A percentile compares a stretch with the other conserved stretches of the same genome.
Conservation (phyloP, 2,888 invertebrate species). For the Coenonympha arcania region DNA sequence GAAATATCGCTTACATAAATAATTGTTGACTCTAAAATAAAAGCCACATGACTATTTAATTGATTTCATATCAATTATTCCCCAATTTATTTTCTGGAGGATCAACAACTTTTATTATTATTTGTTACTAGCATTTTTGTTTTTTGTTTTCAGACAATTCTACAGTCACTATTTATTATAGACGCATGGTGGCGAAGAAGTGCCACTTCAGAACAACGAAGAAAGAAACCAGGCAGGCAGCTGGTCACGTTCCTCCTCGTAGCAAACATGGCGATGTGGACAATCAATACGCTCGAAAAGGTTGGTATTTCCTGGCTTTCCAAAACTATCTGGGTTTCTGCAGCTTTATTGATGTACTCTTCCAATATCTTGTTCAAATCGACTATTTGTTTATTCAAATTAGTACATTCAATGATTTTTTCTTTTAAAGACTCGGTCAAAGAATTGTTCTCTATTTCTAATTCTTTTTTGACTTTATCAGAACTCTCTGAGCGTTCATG, state of each 20-base stretch:
- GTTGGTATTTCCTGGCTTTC: conserved; percentile 80
- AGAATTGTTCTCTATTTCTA: conserved; percentile 44
- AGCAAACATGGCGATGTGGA: conserved; percentile 89
- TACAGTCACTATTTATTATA: conserved; percentile 85
- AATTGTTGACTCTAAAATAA: no score
- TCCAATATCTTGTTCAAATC: conserved; percentile 71
- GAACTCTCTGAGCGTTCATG: conserved; percentile 59
- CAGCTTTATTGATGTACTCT: conserved; percentile 71
- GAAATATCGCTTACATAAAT: no score
- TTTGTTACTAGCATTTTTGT: not conserved
- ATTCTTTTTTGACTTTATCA: conserved; percentile 42
- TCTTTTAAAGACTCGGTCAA: conserved; percentile 51
- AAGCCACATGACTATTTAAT: no score
- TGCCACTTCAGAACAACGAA: conserved; percentile 78
- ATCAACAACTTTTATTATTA: no score
- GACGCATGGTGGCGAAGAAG: conserved; percentile 84
- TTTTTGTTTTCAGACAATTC: conserved; percentile 73
- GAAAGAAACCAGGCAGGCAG: conserved; percentile 87
- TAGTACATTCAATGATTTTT: conserved; percentile 66
- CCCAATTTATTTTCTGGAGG: no score
- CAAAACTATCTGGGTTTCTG: conserved; percentile 75
- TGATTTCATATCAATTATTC: no score
- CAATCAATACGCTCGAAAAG: conserved; percentile 85
- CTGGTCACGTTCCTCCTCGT: conserved; percentile 88
- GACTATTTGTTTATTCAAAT: conserved; percentile 63